Evolutionary conservation across 2,888 invertebrate genomes (phyloP).

Genomic region (Acronicta aceris): DNA sequence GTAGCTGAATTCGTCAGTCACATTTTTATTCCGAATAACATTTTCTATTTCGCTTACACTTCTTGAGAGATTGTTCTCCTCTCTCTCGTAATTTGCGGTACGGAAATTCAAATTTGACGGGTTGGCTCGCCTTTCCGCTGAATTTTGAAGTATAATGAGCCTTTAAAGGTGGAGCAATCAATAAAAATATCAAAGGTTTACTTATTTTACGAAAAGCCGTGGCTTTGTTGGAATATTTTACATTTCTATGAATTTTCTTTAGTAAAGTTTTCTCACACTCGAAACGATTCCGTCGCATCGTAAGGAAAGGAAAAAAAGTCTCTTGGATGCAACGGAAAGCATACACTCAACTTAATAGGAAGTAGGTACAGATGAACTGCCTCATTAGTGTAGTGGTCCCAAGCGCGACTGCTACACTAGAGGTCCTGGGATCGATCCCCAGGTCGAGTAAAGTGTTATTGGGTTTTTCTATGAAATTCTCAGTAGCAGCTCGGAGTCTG

Average conservation of each 20-base stretch:
- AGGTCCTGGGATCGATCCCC: too few species aligned
- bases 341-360: too few species aligned
- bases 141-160: slow-evolving; percentile 86
- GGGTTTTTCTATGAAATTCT: too few species aligned
- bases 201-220: slow-evolving; percentile 58
- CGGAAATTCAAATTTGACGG: slow-evolving; percentile 87
- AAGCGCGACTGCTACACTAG: too few species aligned
- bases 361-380: too few species aligned
- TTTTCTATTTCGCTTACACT: slow-evolving; percentile 65
- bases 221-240: slow-evolving; percentile 46
- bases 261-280: slow-evolving; percentile 8
- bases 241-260: slow-evolving; percentile 32
- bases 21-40: slow-evolving; percentile 79
- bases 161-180: slow-evolving; percentile 86
- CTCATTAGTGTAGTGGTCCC: too few species aligned
- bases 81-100: slow-evolving; percentile 74
- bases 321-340: too few species aligned
- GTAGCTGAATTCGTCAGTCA: slow-evolving; percentile 85
- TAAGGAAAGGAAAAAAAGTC: too few species aligned
- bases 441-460: too few species aligned
- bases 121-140: slow-evolving; percentile 86
- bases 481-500: too few species aligned
- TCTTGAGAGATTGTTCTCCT: slow-evolving; percentile 46
- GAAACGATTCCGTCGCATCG: background rate
- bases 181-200: slow-evolving; percentile 77